Evolutionary conservation across 1,140 invertebrate genomes (phyloP), one percentile per base, ranked within the genome.

Genomic region (Ceratoteleas bidentatus): DNA sequence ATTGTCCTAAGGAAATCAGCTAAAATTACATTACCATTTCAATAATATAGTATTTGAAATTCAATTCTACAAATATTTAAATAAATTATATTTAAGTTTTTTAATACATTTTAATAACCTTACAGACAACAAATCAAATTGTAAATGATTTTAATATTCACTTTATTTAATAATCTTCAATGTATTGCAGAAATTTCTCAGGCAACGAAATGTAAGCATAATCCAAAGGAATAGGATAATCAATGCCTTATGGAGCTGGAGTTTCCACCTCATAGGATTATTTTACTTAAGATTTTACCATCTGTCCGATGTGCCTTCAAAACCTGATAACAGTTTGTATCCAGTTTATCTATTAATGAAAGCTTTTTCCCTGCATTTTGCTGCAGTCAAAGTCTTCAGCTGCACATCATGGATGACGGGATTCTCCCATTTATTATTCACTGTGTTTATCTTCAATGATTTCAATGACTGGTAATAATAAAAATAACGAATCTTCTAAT

Each of bases 351-450:
- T 77, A 16, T 1, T 47, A 5, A 65, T 82, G 50, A 82, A 82
- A 77, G 40, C 73, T 3, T 82, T 77, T 57, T 49, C 68, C 24
- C 33, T 82, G 11, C 73, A 82, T 38, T 82, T 65, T 60, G 74
- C 50, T 0, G 73, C 61, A 50, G 38, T 82, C 13, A 72, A 76
- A 56, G 70, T 88, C 49, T 84, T 88, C 7, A 82, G 54, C 38
- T 72, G 85, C 33, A 50, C 76, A 36, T 54, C 65, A 52, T 89
- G 88, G 87, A 66, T 80, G 13, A 85, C 82, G 40, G 87, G 87
- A 69, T 87, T 81, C 32, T 62, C 81, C 13, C 85, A 85, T 43
- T 78, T 89, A 40, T 53, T 89, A 11, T 90, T 89, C 34, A 85
- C 85, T 0, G 81, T 86, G 0, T 88, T 87, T 13, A 58, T 88